Base-by-base conservation (phyloP, 2,888 invertebrate genomes). In the Platycnemis pennipes region DNA sequence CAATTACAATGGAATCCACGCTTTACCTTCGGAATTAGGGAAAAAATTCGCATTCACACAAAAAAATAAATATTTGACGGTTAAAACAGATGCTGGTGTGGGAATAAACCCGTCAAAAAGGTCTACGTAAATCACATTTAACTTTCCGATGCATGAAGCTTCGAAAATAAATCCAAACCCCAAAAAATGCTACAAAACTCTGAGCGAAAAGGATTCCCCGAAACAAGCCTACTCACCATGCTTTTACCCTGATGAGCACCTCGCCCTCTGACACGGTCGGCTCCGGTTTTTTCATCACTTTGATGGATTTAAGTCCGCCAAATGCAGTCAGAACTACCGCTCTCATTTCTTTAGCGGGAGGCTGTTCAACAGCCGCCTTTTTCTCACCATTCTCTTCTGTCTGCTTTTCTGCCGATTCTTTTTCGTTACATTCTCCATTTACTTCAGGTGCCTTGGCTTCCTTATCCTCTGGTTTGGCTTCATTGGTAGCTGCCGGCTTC, bases 271-370 rank as follows among this genome's bases (percentile, higher is more conserved):
- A 97, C 94, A 97, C 96, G 95, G 97, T 96, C 85, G 98, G 98
- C 96, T 98, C 98, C 46, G 98, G 98, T 96, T 98, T 98, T 96
- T 98, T 98, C 96, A 98, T 97, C 95, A 98, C 98, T 97, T 98
- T 98, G 95, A 99, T 98, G 96, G 98, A 98, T 96, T 98, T 98
- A 95, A 98, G 97, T 87, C 98, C 98, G 85, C 99, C 99, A 96
- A 98, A 99, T 96, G 98, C 98, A 95, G 98, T 98, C 95, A 99
- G 97, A 95, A 98, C 98, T 95, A 99, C 98, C 94, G 98, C 98
- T 96, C 98, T 97, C 98, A 98, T 98, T 97, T 98, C 98, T 96
- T 98, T 98, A 22, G 91, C 91, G 44, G 91, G 91, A 95, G 98
- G 98, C 95, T 97, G 97, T 96, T 97, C 97, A 96, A 97, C 97